Evolutionary conservation across 2,797 vertebrate species (phyloP).

Genomic region (Hippopotamyrus pictus): DNA sequence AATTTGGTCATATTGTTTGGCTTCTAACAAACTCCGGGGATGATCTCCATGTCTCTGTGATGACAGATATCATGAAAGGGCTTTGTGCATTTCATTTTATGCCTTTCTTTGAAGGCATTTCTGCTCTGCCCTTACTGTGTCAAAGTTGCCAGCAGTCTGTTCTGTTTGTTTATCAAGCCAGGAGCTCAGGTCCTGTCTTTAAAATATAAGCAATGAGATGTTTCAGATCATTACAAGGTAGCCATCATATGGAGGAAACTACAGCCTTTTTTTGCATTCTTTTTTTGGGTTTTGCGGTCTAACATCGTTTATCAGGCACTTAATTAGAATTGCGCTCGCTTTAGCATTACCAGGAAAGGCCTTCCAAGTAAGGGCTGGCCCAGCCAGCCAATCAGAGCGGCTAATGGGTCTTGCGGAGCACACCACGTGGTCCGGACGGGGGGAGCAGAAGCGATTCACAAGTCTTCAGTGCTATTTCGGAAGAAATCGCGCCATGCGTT

Average conservation of each 20-base stretch:
- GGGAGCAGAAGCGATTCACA: slow-evolving; percentile 1
- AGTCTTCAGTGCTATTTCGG: not conserved
- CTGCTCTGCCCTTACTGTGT: not conserved
- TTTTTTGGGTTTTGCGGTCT: slow-evolving; percentile 17
- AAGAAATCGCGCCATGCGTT: not conserved
- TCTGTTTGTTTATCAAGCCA: not conserved
- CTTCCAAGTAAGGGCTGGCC: slow-evolving; percentile 3
- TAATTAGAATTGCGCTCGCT: not conserved
- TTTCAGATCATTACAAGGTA: not conserved
- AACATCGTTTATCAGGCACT: slow-evolving; percentile 16
- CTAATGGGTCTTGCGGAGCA: not conserved
- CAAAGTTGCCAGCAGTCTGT: not conserved
- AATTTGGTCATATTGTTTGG: not conserved
- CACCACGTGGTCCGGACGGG: not conserved
- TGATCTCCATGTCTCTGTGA: not conserved
- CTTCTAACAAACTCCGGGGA: not conserved
- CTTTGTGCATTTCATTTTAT: not conserved
- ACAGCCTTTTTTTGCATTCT: slow-evolving; percentile 2
- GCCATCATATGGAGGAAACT: not conserved
- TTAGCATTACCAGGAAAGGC: slow-evolving; percentile 12
- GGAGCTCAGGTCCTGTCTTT: not conserved
- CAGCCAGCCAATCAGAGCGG: not conserved
- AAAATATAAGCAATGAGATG: not conserved
- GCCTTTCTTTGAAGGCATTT: not conserved
- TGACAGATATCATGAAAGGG: not conserved